Evolutionary conservation across 2,888 invertebrate species (phyloP), one percentile per base, ranked within the genome.

Genomic region (Amphipyra berbera): DNA sequence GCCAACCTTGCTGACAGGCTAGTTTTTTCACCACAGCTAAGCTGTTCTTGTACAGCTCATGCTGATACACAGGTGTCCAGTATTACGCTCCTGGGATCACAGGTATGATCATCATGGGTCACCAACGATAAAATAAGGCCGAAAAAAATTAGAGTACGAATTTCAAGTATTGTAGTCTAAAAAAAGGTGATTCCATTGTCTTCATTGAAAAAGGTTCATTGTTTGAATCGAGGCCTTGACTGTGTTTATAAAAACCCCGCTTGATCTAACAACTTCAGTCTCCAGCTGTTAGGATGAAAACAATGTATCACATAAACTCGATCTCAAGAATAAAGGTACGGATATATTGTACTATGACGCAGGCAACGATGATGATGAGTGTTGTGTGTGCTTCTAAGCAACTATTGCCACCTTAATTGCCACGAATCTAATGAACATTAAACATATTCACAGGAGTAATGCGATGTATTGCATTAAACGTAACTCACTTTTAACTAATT

Each of bases 231-330:
- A 47, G 8, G 21, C 13, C 10, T 10, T 21, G 6, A 47, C 48
- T 8, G 41, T 42, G 56, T 65, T 76, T 76, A 79, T 73, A 73
- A 73, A n/a, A 58, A 15, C 21, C 42, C 35, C 1, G 42, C 42
- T 60, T 6, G 21, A 21, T 37, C n/a, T 1, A 42, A 41, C 12
- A 13, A 14, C 21, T 48, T 64, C 62, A 78, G 70, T 78, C 45
- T 53, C 10, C 10, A 33, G 15, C n/a, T 54, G 13, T 37, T 37
- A 56, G 27, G 10, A 56, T 48, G 27, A 57, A 55, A 40, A 66
- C 50, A 44, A 78, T 73, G 69, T 55, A 55, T 44, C 10, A 47
- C 40, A 27, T 41, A n/a, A 67, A 57, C 14, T 21, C 41, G 7
- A 47, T 58, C 14, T 30, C 33, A 48, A 61, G 41, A 38, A n/a